Evolutionary conservation across 2,797 vertebrate genomes (phyloP).

Genomic region (Antennarius maculatus): DNA sequence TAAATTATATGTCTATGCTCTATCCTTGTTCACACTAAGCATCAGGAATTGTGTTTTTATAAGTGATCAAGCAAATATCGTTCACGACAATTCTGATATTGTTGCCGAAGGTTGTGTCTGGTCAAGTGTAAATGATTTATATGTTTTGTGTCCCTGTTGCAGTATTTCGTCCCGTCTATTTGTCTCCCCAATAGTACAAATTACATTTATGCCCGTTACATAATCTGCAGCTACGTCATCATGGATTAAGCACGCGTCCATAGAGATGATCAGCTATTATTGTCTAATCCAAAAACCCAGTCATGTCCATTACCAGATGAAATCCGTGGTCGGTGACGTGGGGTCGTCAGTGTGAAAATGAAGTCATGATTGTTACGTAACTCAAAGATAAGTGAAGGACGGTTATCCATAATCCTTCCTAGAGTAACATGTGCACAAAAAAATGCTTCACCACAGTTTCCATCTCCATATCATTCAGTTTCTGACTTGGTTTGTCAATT

Average conservation of each 20-base stretch:
- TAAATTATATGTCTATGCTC: no score
- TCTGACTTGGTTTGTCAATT: constrained; percentile 32
- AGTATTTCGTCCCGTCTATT: not conserved
- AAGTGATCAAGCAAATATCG: no score
- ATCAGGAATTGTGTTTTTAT: no score
- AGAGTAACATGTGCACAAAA: constrained; percentile 30
- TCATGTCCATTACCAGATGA: constrained; percentile 55
- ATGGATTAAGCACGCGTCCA: constrained; percentile 4
- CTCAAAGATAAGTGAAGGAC: not conserved
- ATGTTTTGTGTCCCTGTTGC: not conserved
- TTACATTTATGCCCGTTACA: not conserved
- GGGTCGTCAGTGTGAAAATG: constrained; percentile 47
- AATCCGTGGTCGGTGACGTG: constrained; percentile 47
- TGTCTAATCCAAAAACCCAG: constrained; percentile 50
- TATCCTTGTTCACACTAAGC: no score
- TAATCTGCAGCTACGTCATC: constrained; percentile 24
- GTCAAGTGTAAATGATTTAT: not conserved
- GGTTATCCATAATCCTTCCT: constrained; percentile 51
- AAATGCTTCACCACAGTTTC: constrained; percentile 28
- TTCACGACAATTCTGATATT: no score
- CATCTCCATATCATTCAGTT: constrained; percentile 18
- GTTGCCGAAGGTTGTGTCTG: no score
- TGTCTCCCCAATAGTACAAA: not conserved
- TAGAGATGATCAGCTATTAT: constrained; percentile 16
- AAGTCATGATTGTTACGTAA: constrained; percentile 64